phyloP scores from a whole-genome alignment of 2,113 vertebrate genomes.

The Campylorhamphus procurvoides region DNA sequence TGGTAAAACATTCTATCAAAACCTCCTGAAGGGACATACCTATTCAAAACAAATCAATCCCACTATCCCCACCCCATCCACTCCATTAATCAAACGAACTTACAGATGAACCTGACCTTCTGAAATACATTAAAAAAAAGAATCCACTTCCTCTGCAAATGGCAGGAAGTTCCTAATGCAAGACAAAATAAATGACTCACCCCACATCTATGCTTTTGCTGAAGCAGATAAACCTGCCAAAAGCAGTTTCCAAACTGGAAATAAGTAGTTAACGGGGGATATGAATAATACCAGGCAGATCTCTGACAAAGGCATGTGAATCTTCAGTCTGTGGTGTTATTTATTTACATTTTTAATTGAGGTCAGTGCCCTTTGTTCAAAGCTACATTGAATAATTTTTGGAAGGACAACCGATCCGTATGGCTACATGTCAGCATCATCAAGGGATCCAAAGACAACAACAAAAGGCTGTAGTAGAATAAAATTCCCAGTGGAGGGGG shows the following conservation, averaged over 20 bases:
- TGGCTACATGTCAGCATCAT: constrained; percentile 25
- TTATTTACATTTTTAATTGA: constrained; percentile 43
- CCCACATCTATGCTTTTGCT: constrained; percentile 5
- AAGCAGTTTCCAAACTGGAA: constrained; percentile 46
- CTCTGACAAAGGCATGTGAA: constrained; percentile 35
- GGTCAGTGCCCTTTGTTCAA: constrained; percentile 27
- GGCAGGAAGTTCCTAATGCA: constrained; percentile 31
- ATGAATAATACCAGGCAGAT: constrained; percentile 30
- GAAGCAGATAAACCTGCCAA: constrained; percentile 36
- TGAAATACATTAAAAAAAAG: not conserved
- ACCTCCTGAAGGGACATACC: not conserved
- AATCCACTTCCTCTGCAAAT: not conserved
- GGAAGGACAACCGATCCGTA: not conserved
- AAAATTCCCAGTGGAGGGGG: constrained; percentile 20
- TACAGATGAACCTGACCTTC: not conserved
- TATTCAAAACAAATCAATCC: not conserved
- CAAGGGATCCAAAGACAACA: constrained; percentile 22
- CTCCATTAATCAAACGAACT: not conserved
- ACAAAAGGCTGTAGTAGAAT: constrained; percentile 11
- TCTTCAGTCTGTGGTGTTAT: not conserved
- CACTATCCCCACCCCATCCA: accelerated
- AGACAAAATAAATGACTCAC: constrained; percentile 20
- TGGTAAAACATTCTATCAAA: not conserved
- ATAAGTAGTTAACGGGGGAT: constrained; percentile 16
- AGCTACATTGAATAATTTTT: constrained; percentile 33